Conservation (phyloP, 2,888 invertebrate species). For the Miltochrista miniata region DNA sequence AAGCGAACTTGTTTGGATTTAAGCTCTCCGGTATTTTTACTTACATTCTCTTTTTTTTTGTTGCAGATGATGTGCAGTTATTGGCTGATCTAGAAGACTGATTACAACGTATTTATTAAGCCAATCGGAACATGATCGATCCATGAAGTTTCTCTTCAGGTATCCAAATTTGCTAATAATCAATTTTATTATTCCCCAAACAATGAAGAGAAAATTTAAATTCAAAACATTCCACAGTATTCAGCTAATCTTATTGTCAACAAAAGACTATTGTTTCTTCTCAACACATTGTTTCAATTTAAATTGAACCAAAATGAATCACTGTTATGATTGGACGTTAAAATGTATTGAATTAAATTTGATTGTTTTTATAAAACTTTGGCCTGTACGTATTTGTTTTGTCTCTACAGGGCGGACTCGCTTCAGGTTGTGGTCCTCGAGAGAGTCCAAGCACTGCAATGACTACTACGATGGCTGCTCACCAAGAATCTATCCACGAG, state of each 20-base stretch:
- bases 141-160: slow-evolving; percentile 66
- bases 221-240: slow-evolving; percentile 80
- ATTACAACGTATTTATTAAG: slow-evolving; percentile 62
- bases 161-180: slow-evolving; percentile 46
- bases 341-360: slow-evolving; percentile 77
- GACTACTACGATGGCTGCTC: slow-evolving; percentile 84
- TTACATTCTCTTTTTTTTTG: slow-evolving; percentile 50
- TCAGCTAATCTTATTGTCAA: slow-evolving; percentile 81
- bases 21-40: slow-evolving; percentile 32
- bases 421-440: slow-evolving; percentile 62
- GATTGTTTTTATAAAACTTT: slow-evolving; percentile 68
- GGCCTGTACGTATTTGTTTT: slow-evolving; percentile 24
- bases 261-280: slow-evolving; percentile 80
- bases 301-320: slow-evolving; percentile 75
- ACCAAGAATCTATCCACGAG: slow-evolving; percentile 82
- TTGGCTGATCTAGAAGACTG: slow-evolving; percentile 76
- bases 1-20: slow-evolving; percentile 45
- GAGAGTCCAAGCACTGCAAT: slow-evolving; percentile 75
- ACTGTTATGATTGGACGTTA: slow-evolving; percentile 77
- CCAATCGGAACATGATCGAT: slow-evolving; percentile 67
- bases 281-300: slow-evolving; percentile 79
- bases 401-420: slow-evolving; percentile 66
- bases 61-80: slow-evolving; percentile 67
- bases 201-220: slow-evolving; percentile 77
- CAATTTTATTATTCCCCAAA: slow-evolving; percentile 65